Evolutionary conservation across 1,140 invertebrate genomes (phyloP).

Genomic region (Neomicropteryx cornuta): DNA sequence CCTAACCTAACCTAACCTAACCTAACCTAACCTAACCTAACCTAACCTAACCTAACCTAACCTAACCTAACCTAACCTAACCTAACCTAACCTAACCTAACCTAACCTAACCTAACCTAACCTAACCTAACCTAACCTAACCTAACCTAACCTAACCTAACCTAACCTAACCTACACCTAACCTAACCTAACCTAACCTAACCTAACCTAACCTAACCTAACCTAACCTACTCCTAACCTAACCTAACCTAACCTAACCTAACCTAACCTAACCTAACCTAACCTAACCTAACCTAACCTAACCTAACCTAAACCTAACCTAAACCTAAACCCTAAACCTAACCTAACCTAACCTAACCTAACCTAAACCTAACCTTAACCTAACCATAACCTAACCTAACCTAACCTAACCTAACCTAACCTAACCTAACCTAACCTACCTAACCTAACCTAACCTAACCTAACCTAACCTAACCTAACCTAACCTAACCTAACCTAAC

Average conservation of each 20-base stretch:
- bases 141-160: conserved; percentile 14
- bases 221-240: conserved; percentile 6
- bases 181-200: too few species aligned
- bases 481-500: too few species aligned
- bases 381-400: too few species aligned
- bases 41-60: conserved; percentile 14
- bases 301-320: conserved; percentile 8
- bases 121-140: conserved; percentile 15
- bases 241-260: conserved; percentile 5
- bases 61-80: conserved; percentile 14
- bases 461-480: too few species aligned
- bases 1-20: conserved; percentile 15
- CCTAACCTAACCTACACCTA: not conserved
- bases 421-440: too few species aligned
- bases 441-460: too few species aligned
- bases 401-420: too few species aligned
- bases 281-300: not conserved
- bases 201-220: not conserved
- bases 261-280: not conserved
- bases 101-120: conserved; percentile 16
- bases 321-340: too few species aligned
- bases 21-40: conserved; percentile 13
- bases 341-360: too few species aligned
- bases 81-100: conserved; percentile 17
- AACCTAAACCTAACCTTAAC: too few species aligned